Percentiles rank a stretch among this genome's conserved stretches.
Evolutionary conservation across 1,140 invertebrate species (phyloP).

Genomic region (Orussus abietinus): DNA sequence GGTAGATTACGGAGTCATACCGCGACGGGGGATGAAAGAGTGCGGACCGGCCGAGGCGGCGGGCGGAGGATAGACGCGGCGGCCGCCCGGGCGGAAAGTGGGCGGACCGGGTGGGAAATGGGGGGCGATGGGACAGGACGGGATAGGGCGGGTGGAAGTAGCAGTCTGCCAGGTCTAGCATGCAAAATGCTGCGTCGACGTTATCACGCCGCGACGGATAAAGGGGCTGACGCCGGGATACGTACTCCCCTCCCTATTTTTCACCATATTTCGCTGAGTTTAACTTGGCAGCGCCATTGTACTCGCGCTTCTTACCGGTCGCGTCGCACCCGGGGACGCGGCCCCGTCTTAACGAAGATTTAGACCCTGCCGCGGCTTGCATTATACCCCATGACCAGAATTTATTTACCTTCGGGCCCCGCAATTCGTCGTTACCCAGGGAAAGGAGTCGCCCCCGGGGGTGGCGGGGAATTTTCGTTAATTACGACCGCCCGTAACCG

Average conservation of each 20-base stretch:
- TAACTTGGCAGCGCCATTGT: conserved; percentile 22
- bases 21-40: no score
- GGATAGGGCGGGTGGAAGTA: conserved; percentile 9
- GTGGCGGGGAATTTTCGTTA: no score
- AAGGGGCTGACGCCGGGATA: conserved; percentile 23
- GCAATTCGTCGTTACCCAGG: conserved; percentile 1
- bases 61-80: no score
- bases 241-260: conserved; percentile 25
- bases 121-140: no score
- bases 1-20: no score
- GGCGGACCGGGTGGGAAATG: no score
- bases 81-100: no score
- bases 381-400: conserved; percentile 25
- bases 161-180: conserved; percentile 15
- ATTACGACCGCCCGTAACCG: no score
- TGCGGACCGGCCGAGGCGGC: no score
- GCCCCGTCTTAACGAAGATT: conserved; percentile 24
- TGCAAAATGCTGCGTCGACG: conserved; percentile 28
- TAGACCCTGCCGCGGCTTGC: conserved; percentile 21
- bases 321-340: conserved; percentile 14
- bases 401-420: conserved; percentile 21
- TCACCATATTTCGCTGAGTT: conserved; percentile 25
- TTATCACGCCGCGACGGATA: conserved; percentile 21
- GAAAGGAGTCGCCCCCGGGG: not conserved
- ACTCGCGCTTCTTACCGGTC: conserved; percentile 23